Percentiles rank a stretch among this genome's conserved stretches.
Evolutionary conservation across 2,888 invertebrate species (phyloP).

Genomic region (Lochmaea crataegi): DNA sequence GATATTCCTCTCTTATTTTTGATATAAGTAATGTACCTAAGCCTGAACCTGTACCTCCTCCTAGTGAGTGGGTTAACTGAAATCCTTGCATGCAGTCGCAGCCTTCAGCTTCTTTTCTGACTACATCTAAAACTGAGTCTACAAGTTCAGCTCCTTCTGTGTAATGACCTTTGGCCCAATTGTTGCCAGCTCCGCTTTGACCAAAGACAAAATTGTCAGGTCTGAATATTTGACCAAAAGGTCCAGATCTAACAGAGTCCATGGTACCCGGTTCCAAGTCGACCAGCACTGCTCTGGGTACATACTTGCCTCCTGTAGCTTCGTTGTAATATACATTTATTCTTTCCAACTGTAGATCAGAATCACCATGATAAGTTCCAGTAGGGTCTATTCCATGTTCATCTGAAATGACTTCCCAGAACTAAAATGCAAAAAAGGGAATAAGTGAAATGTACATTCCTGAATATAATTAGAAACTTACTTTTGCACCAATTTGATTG

Average conservation of each 20-base stretch:
- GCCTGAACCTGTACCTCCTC: constrained; percentile 96
- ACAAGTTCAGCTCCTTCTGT: constrained; percentile 90
- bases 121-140: constrained; percentile 86
- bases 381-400: constrained; percentile 95
- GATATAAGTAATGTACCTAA: constrained; percentile 96
- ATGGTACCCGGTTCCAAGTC: constrained; percentile 97
- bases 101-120: constrained; percentile 87
- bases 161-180: constrained; percentile 93
- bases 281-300: constrained; percentile 86
- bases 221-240: constrained; percentile 92
- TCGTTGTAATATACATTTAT: constrained; percentile 97
- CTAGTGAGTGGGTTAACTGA: constrained; percentile 93
- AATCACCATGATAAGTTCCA: constrained; percentile 90
- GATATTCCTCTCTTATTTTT: constrained; percentile 97
- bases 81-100: constrained; percentile 94
- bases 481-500: constrained; percentile 96
- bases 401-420: constrained; percentile 96
- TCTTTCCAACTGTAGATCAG: constrained; percentile 91
- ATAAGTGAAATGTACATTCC: constrained; percentile 11
- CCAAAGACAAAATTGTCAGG: constrained; percentile 97
- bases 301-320: constrained; percentile 92
- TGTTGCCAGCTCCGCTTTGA: constrained; percentile 86
- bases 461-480: constrained; percentile 61
- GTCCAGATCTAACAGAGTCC: constrained; percentile 95
- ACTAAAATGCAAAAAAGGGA: constrained; percentile 66